Percentiles rank a stretch among this genome's conserved stretches.
phyloP scores from a whole-genome alignment of 2,113 vertebrate species.

The Gymnocephalus cernua region DNA sequence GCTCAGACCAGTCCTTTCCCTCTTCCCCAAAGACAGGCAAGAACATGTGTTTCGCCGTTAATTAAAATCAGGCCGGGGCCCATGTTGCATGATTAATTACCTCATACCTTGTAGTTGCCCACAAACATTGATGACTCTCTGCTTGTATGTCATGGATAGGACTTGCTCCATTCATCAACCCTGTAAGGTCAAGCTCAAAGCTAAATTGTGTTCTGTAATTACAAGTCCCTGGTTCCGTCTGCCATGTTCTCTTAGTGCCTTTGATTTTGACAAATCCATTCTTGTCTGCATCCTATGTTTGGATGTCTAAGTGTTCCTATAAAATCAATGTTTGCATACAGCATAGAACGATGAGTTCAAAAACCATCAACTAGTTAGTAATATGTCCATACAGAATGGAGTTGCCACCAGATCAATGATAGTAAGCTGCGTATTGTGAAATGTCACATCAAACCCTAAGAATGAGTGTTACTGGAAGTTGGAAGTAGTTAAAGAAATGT shows the following conservation, averaged over 20 bases:
- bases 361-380: not conserved
- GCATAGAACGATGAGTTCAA: not conserved
- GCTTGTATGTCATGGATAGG: slow-evolving; percentile 69
- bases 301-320: slow-evolving; percentile 41
- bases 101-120: slow-evolving; percentile 57
- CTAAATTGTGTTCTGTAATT: slow-evolving; percentile 78
- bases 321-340: slow-evolving; percentile 50
- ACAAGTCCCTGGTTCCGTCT: slow-evolving; percentile 48
- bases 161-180: slow-evolving; percentile 80
- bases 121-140: slow-evolving; percentile 76
- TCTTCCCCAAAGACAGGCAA: slow-evolving; percentile 42
- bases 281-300: slow-evolving; percentile 2
- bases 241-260: slow-evolving; percentile 35
- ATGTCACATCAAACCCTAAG: not conserved
- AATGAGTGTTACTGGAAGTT: slow-evolving; percentile 1
- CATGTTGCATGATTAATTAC: slow-evolving; percentile 83
- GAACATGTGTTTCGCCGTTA: slow-evolving; percentile 73
- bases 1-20: slow-evolving; percentile 22
- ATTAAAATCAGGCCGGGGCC: slow-evolving; percentile 73
- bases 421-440: not conserved
- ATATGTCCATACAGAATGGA: not conserved
- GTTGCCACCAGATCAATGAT: not conserved
- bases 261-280: slow-evolving; percentile 68
- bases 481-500: slow-evolving; percentile 15
- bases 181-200: slow-evolving; percentile 78